Evolutionary conservation across 2,888 invertebrate species (phyloP).

Genomic region (Phalera bucephala): DNA sequence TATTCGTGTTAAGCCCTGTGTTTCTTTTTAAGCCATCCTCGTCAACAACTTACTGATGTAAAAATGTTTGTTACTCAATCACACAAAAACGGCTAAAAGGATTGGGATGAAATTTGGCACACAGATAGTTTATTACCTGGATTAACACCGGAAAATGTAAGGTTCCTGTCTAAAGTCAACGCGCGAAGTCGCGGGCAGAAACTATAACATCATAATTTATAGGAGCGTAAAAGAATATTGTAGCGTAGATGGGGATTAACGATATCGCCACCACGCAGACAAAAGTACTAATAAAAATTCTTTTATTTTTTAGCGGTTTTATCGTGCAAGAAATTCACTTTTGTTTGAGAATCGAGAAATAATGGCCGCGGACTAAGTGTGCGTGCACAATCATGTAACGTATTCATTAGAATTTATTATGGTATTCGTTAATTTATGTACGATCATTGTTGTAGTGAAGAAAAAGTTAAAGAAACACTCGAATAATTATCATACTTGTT

Average conservation of each 20-base stretch:
- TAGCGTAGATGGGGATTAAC: constrained; percentile 53
- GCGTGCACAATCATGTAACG: constrained; percentile 27
- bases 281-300: constrained; percentile 49
- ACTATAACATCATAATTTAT: too few relatives aligned
- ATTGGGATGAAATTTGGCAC: too few relatives aligned
- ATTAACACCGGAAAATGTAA: too few relatives aligned
- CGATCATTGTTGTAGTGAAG: not conserved
- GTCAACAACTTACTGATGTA: constrained; percentile 33
- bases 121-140: too few relatives aligned
- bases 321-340: constrained; percentile 45
- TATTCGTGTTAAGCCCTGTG: too few relatives aligned
- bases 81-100: too few relatives aligned
- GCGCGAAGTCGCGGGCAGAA: too few relatives aligned
- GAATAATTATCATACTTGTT: too few relatives aligned
- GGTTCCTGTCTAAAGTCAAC: too few relatives aligned
- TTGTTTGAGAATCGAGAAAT: constrained; percentile 37
- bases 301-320: constrained; percentile 43
- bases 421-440: not conserved
- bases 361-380: constrained; percentile 28
- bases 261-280: constrained; percentile 53
- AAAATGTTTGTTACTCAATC: too few relatives aligned
- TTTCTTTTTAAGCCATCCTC: constrained; percentile 14
- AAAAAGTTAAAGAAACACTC: too few relatives aligned
- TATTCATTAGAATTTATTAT: constrained; percentile 17
- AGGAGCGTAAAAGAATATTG: constrained; percentile 48